Base-by-base conservation (phyloP, 2,888 invertebrate genomes). In the Crematogaster levior region DNA sequence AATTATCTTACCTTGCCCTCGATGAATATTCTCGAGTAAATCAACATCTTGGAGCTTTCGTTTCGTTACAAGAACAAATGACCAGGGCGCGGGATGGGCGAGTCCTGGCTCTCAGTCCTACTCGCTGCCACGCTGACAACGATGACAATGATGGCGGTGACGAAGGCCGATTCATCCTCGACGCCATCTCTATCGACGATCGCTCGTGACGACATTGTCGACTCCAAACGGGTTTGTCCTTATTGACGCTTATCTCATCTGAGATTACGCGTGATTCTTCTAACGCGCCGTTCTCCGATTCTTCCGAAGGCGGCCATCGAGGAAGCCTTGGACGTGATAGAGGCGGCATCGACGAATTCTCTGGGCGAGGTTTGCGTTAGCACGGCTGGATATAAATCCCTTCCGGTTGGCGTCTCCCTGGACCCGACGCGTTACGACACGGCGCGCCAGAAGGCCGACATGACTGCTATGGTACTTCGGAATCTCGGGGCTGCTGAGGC, bases 391-490 rank as follows among this genome's bases (percentile, higher is more conserved):
- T 93, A 92, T 81, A 93, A 93, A 81, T 92, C 97, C 24, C 95
- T 97, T 84, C 96, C 96, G 84, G 96, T 97, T 48, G 96, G 97
- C 48, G 96, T 97, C 34, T 96, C 97, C 43, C 94, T 97, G 88
- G 96, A 97, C 93, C 96, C 97, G 1, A 95, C 96, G 61, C 95
- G 97, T 61, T 98, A 97, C 95, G 97, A 97, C 92, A 96, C 96
- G 15, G 96, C 97, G 24, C 95, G 97, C 85, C 97, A 98, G 92
- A 97, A 97, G 91, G 97, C 97, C 58, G 98, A 98, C 93, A 95
- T 98, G 89, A 97, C 97, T 5, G 97, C 97, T 61, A 96, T 96
- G 86, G 95, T 98, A 85, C 95, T 98, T 5, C 96, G 97, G 91
- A 97, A 97, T 92, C 95, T 97, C 46, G 97, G 97, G 70, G 95